These are phyloP conservation scores for Hippopotamus amphibius DNA, from an alignment of 2,113 vertebrate species.

Conservation along the genomic window DNA sequence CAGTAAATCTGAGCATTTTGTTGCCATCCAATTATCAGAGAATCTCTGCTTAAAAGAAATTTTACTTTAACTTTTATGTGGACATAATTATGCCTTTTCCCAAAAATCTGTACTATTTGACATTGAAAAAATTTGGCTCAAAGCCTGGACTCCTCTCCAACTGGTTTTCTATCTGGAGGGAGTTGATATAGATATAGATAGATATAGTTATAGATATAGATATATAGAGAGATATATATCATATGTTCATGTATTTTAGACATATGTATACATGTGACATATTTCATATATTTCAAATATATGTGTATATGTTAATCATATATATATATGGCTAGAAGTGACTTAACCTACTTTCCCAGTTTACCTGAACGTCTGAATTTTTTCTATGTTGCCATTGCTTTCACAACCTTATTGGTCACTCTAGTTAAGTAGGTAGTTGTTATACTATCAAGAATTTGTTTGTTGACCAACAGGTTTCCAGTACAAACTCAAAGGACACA, in stretches of 20 bases:
- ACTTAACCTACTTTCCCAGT: background rate
- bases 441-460: background rate
- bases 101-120: background rate
- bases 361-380: background rate
- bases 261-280: background rate
- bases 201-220: too few species aligned
- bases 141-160: background rate
- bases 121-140: constrained; percentile 16
- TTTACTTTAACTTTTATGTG: background rate
- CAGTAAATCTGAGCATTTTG: background rate
- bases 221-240: background rate
- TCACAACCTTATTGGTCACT: background rate
- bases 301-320: background rate
- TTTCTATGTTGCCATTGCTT: background rate
- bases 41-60: background rate
- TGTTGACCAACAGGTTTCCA: background rate
- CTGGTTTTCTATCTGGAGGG: background rate
- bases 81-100: background rate
- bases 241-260: background rate
- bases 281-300: background rate
- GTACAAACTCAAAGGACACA: background rate
- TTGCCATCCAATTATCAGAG: background rate
- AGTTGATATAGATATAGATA: background rate
- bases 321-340: background rate
- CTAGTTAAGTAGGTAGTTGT: background rate